Base-by-base conservation (phyloP, 2,797 vertebrate genomes). In the Petrocephalus schoutedeni region DNA sequence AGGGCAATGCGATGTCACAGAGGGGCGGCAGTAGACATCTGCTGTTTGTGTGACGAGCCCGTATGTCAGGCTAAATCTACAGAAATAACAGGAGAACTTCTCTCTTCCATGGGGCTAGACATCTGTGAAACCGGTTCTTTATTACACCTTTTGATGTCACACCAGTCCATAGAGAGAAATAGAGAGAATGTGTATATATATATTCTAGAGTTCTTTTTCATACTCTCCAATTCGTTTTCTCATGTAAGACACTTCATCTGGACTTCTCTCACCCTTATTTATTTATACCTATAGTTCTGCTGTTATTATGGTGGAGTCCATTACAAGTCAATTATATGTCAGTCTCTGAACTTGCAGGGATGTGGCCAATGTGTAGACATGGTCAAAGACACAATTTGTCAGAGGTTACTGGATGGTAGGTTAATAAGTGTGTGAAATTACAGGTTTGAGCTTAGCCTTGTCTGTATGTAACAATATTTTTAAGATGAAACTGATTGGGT, bases 301-400 rank as follows among this genome's bases (percentile, higher is more conserved):
- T 74, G 71, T 19, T 49, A 77, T 77, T 49, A 49, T 45, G 71
- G 71, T 77, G 41, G 71, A 77, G 71, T 77, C 41, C 16, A 77
- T 77, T 45, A 77, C 36, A 77, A 77, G 36, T 77, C 71, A 77
- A 28, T 77, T 77, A 77, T 45, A 77, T 77, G 32, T 77, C 71
- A 77, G 23, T 77, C 14, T 36, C 71, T 77, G 71, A 77, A 45
- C 71, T 77, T 32, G 8, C 71, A 77, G 71, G 32, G 71, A 77
- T 16, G 16, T 3, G 6, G 41, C 12, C 71, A 45, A 77, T 19
- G 32, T 19, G 71, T 32, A 77, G 36, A 56, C 16, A 77, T 32
- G 41, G 71, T 77, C 71, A 77, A 77, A 41, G 71, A 45, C 16
- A 19, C 19, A 4, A 45, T 36, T 77, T 77, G 71, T 77, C 71